These are phyloP conservation scores for Lepidurus couesii DNA, from an alignment of 1,140 invertebrate genomes.

Conservation along the genomic window DNA sequence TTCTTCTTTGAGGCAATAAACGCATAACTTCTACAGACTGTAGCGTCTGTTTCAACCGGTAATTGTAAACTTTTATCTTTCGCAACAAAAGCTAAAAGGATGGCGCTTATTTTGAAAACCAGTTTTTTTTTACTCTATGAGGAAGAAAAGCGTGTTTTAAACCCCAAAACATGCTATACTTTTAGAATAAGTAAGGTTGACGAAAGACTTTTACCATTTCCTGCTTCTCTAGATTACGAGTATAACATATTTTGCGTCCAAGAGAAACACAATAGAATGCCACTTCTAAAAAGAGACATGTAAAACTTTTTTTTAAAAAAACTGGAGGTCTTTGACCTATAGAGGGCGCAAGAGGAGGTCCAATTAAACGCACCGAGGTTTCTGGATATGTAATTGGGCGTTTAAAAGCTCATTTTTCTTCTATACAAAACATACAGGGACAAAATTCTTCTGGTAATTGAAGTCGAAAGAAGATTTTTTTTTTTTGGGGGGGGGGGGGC, in stretches of 20 bases:
- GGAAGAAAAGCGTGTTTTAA: too few species aligned
- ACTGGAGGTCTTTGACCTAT: too few species aligned
- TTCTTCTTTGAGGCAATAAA: background rate
- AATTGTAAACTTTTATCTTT: background rate
- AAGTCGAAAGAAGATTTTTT: too few species aligned
- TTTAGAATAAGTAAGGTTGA: too few species aligned
- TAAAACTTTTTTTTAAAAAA: too few species aligned
- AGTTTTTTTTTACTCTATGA: too few species aligned
- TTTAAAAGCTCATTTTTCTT: background rate
- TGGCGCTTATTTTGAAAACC: too few species aligned
- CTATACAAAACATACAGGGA: too few species aligned
- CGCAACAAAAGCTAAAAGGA: background rate
- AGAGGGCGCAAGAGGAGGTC: background rate
- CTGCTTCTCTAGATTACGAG: background rate
- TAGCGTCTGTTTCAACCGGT: background rate
- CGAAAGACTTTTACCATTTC: background rate
- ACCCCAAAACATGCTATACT: too few species aligned
- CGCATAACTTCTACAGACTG: background rate
- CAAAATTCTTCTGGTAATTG: too few species aligned
- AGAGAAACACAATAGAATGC: background rate
- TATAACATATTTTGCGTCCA: background rate
- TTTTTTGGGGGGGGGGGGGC: too few species aligned
- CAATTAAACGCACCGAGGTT: background rate
- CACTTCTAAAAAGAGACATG: background rate
- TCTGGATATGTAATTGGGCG: slow-evolving; percentile 7